Conservation (phyloP, 2,888 invertebrate genomes). For the Quadriops clusia region DNA sequence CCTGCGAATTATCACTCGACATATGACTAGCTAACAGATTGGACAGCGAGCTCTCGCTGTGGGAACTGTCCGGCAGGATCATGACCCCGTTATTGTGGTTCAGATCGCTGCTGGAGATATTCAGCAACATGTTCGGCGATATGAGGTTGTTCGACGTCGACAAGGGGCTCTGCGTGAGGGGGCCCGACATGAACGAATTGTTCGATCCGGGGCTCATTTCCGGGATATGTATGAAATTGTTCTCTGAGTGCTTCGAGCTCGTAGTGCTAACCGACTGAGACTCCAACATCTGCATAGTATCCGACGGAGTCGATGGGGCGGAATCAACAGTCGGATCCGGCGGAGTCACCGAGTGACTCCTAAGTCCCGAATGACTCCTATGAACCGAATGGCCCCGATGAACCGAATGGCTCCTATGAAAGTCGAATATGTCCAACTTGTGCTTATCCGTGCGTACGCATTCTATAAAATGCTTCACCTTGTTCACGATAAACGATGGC, state of each 20-base stretch:
- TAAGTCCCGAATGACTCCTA: too few relatives aligned
- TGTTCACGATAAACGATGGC: constrained; percentile 60
- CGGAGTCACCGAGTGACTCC: constrained; percentile 31
- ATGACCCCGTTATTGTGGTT: constrained; percentile 20
- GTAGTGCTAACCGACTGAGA: constrained; percentile 26
- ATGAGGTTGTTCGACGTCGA: constrained; percentile 24
- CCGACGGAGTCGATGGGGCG: constrained; percentile 34
- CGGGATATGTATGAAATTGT: constrained; percentile 32
- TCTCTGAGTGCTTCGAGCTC: constrained; percentile 24
- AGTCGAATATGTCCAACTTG: constrained; percentile 29
- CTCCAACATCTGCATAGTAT: constrained; percentile 30
- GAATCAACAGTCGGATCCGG: constrained; percentile 31
- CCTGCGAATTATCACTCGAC: constrained; percentile 31
- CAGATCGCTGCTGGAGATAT: constrained; percentile 20
- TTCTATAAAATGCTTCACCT: constrained; percentile 57
- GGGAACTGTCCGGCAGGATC: constrained; percentile 22
- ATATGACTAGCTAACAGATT: constrained; percentile 32
- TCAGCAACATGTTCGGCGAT: constrained; percentile 26
- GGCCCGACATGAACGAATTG: constrained; percentile 32
- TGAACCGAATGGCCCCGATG: too few relatives aligned
- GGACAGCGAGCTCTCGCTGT: constrained; percentile 24
- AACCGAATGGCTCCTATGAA: constrained; percentile 27
- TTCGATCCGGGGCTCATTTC: constrained; percentile 35
- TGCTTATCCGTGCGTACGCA: constrained; percentile 31
- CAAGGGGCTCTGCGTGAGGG: constrained; percentile 26